Evolutionary conservation across 2,888 invertebrate genomes (phyloP), one percentile per base, ranked within the genome.

Genomic region (Clepsis dumicolana): DNA sequence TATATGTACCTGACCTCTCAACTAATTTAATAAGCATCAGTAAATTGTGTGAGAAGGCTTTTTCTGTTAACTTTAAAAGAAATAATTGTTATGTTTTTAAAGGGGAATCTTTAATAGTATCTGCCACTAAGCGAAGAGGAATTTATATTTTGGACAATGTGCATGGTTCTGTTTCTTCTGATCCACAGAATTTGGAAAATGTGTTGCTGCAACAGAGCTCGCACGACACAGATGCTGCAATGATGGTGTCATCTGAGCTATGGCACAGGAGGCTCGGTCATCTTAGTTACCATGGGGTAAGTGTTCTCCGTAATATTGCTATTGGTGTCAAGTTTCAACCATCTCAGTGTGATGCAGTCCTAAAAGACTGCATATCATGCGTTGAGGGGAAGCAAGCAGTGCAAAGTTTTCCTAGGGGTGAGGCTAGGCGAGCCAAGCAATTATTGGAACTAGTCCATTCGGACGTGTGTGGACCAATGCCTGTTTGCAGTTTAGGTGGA

Each of bases 11-110:
- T 50, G 38, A 65, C 27, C 41, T 71, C 44, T 54, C 65, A 27
- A 67, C 68, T 32, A 72, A 71, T 57, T 60, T 72, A 16, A 60
- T 72, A 16, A 71, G 67, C 38, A 67, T 70, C 14, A 60, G 56
- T 24, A 52, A 70, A 56, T 32, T 71, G 21, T 41, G 48, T 50
- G 57, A 70, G 38, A 70, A 71, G 27, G 71, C 61, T 21, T 56
- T 56, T 56, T 48, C 44, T 50, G 61, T 71, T 38, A 25, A 25
- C 10, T 69, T 69, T 38, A 54, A 56, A 16, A 50, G 5, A n/a
- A 27, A 57, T 2, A 32, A 48, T 8, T 44, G 50, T 65, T 56
- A 21, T 32, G 35, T 56, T 54, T 29, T 32, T 10, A 54, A 54
- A 29, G 32, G 29, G 29, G 29, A 21, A 2, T 32, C 10, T 18